phyloP scores from a whole-genome alignment of 2,888 invertebrate genomes.

The Steinernema scapterisci region DNA sequence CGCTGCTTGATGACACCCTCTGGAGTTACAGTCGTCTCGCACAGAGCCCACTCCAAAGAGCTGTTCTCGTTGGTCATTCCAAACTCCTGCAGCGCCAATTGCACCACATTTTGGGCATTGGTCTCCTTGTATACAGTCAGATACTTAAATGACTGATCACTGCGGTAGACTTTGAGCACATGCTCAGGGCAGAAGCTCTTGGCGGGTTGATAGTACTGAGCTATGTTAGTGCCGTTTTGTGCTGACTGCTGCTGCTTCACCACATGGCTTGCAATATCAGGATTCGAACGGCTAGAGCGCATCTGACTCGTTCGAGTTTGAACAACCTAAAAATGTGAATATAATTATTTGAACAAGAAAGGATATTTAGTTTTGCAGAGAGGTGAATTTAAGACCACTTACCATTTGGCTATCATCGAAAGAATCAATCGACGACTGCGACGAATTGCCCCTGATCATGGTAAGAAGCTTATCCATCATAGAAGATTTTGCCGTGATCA shows the following conservation, averaged over 20 bases:
- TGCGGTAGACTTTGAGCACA: constrained; percentile 83
- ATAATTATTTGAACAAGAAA: background rate
- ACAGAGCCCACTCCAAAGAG: constrained; percentile 79
- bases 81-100: constrained; percentile 82
- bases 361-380: too few relatives aligned
- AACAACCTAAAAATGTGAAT: constrained; percentile 33
- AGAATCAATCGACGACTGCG: constrained; percentile 34
- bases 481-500: constrained; percentile 46
- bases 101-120: constrained; percentile 81
- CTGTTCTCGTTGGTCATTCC: constrained; percentile 59
- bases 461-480: constrained; percentile 65
- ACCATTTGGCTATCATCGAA: constrained; percentile 26
- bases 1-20: constrained; percentile 90
- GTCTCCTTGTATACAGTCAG: constrained; percentile 88
- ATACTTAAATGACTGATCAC: constrained; percentile 95
- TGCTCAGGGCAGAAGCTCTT: constrained; percentile 81
- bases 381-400: too few relatives aligned
- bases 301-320: constrained; percentile 47
- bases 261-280: constrained; percentile 66
- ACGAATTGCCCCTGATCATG: constrained; percentile 52
- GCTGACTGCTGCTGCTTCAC: constrained; percentile 36
- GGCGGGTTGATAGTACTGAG: constrained; percentile 59
- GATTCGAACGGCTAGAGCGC: constrained; percentile 67
- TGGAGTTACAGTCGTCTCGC: constrained; percentile 85
- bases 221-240: constrained; percentile 41